Evolutionary conservation across 2,888 invertebrate species (phyloP), one percentile per base, ranked within the genome.

Genomic region (Deroplatys truncata): DNA sequence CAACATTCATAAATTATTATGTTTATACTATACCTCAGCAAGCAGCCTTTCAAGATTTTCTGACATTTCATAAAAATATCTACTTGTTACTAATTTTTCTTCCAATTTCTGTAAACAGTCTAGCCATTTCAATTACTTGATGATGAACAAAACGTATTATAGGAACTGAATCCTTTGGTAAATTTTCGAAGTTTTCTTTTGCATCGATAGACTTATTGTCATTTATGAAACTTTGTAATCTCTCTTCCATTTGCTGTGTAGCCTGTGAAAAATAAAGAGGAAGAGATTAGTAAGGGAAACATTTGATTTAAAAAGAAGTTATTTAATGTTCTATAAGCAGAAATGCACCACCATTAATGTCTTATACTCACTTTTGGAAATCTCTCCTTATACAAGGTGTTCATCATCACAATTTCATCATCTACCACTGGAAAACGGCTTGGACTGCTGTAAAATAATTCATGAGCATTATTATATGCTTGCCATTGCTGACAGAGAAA

Each of bases 41-140:
- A 99, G 94, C 84, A 99, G 94, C 93, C 98, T 96, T 93, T 99
- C 99, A 92, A 99, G 94, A 93, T 98, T 99, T 93, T 99, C 99
- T 15, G 98, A 98, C 97, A 99, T 97, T 93, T 99, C 99, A 93
- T 98, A 99, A 94, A 99, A 99, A 93, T 99, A 99, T 90, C 97
- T 96, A 92, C 98, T 98, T 31, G 99, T 99, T 91, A 99, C 97
- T 91, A 98, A 95, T 93, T 99, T 99, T 89, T 98, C 98, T 92
- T 98, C 97, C 0, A 99, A 98, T 93, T 99, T 99, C 93, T 98
- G 97, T 85, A 99, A 94, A 93, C 99, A 99, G 93, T 99, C 99
- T 95, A 0, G 99, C 99, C 96, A 99, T 97, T 94, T 99, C 99
- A 91, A 99, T 94, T 28, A 98, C 97, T 95, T 98, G 97, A 95